These are phyloP conservation scores for Pipa parva DNA, from an alignment of 2,113 vertebrate species.

Conservation along the genomic window DNA sequence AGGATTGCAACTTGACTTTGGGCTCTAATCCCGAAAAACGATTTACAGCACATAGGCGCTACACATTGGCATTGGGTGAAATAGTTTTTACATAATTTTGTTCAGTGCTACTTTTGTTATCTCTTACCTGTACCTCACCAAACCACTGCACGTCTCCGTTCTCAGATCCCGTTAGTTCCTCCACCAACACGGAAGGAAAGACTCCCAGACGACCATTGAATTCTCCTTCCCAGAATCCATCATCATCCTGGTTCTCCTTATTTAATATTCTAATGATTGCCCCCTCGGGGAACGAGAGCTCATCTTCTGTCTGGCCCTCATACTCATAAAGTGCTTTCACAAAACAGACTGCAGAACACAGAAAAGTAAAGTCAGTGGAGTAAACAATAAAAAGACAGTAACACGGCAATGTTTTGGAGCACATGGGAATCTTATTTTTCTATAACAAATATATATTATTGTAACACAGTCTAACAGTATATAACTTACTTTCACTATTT, in stretches of 20 bases:
- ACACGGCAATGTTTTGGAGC: no score
- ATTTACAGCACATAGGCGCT: no score
- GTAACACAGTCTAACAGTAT: no score
- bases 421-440: no score
- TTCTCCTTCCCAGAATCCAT: conserved; percentile 97
- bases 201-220: conserved; percentile 85
- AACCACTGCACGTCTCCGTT: conserved; percentile 76
- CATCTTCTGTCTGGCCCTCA: conserved; percentile 91
- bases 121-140: conserved; percentile 68
- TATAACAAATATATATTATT: no score
- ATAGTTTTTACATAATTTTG: no score
- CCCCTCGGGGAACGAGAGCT: conserved; percentile 90
- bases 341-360: conserved; percentile 70
- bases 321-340: conserved; percentile 98
- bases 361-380: background rate
- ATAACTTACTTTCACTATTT: no score
- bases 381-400: no score
- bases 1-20: no score
- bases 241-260: conserved; percentile 93
- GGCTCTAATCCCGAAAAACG: no score
- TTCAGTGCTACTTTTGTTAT: no score
- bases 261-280: conserved; percentile 92
- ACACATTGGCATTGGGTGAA: no score
- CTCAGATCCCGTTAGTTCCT: conserved; percentile 78
- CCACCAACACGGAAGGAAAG: conserved; percentile 92